phyloP scores from a whole-genome alignment of 2,113 vertebrate species.

The Dissostichus mawsoni region DNA sequence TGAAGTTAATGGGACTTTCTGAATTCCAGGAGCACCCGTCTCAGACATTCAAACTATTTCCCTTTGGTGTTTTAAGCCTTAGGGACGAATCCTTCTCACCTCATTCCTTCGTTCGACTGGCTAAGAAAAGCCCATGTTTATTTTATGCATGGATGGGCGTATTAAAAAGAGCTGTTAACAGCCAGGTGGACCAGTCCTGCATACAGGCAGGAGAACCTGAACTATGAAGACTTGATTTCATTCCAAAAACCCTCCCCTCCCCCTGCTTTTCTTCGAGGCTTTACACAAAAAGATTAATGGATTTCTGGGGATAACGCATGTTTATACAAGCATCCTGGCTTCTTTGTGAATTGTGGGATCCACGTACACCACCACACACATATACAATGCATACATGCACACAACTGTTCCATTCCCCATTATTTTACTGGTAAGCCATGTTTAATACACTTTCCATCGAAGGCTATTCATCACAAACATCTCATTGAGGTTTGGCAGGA shows the following conservation, averaged over 20 bases:
- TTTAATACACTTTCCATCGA: constrained; percentile 69
- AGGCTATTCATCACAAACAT: constrained; percentile 58
- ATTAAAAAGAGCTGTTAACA: constrained; percentile 32
- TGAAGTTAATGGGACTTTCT: constrained; percentile 44
- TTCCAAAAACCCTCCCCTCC: background rate
- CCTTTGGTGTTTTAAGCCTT: constrained; percentile 42
- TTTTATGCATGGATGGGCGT: constrained; percentile 28
- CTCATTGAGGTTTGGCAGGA: constrained; percentile 74
- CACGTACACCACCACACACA: background rate
- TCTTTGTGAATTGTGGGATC: background rate
- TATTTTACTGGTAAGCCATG: constrained; percentile 31
- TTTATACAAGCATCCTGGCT: constrained; percentile 38
- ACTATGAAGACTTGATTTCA: constrained; percentile 3
- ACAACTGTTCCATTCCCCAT: constrained; percentile 36
- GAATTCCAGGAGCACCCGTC: constrained; percentile 59
- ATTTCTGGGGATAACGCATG: constrained; percentile 32
- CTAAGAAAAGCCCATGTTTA: constrained; percentile 42
- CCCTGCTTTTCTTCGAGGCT: background rate
- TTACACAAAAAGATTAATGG: constrained; percentile 1
- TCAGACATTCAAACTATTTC: constrained; percentile 70
- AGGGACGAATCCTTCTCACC: constrained; percentile 40
- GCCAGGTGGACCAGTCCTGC: constrained; percentile 24
- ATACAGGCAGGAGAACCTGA: constrained; percentile 7
- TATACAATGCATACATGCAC: constrained; percentile 18
- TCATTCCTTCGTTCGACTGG: constrained; percentile 18